Evolutionary conservation across 2,797 vertebrate genomes (phyloP).

Genomic region (Lateolabrax maculatus): DNA sequence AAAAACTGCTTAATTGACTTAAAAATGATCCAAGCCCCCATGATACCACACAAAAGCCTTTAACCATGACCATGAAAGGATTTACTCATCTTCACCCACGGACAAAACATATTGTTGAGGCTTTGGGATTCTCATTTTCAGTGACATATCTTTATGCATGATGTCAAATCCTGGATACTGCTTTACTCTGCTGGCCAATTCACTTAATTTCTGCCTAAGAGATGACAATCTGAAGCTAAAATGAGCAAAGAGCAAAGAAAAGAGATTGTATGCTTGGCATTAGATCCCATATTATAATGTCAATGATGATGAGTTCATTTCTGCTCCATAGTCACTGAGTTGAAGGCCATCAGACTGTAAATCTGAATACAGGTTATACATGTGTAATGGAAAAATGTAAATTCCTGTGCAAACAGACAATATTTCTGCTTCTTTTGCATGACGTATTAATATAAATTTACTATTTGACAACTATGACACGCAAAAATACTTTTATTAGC

Average conservation of each 20-base stretch:
- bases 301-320: slow-evolving; percentile 60
- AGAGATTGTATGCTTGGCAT: slow-evolving; percentile 45
- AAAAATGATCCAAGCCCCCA: slow-evolving; percentile 1
- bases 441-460: not conserved
- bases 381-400: slow-evolving; percentile 9
- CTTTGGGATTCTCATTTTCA: slow-evolving; percentile 34
- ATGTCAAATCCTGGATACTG: slow-evolving; percentile 30
- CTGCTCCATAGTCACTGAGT: slow-evolving; percentile 25
- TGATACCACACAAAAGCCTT: slow-evolving; percentile 17
- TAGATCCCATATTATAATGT: slow-evolving; percentile 55
- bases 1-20: slow-evolving; percentile 28
- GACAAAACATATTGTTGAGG: slow-evolving; percentile 4
- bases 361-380: not conserved
- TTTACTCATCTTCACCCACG: slow-evolving; percentile 28
- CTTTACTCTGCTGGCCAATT: slow-evolving; percentile 30
- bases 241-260: slow-evolving; percentile 59
- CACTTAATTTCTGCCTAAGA: slow-evolving; percentile 28
- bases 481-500: not conserved
- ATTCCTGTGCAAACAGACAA: no score
- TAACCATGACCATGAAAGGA: slow-evolving; percentile 14
- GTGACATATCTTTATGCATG: slow-evolving; percentile 28
- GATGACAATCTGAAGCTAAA: slow-evolving; percentile 50
- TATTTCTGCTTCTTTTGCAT: not conserved
- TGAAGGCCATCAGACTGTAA: slow-evolving; percentile 27
- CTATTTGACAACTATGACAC: not conserved